Evolutionary conservation across 1,140 invertebrate species (phyloP).

Genomic region (Steinernema feltiae): DNA sequence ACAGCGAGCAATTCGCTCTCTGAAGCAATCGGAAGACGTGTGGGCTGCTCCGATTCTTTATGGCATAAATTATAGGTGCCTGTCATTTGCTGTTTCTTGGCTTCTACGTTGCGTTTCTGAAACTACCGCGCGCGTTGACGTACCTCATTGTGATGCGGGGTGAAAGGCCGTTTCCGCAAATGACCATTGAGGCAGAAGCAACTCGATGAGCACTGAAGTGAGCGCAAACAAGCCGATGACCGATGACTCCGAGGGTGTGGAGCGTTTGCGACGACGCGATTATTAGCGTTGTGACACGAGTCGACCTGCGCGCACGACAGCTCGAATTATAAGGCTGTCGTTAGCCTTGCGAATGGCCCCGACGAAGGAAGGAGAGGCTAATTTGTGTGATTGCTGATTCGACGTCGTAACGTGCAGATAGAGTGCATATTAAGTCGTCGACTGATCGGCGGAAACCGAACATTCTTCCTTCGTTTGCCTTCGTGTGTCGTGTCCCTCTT

Average conservation of each 20-base stretch:
- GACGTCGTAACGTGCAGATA: slow-evolving; percentile 2
- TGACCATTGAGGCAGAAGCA: not conserved
- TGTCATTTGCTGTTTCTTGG: too few species aligned
- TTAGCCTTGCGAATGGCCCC: not conserved
- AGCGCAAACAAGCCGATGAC: slow-evolving; percentile 5
- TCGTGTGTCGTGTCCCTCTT: not conserved
- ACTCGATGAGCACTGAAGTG: not conserved
- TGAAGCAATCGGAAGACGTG: not conserved
- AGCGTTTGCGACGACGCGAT: not conserved
- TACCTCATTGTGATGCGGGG: not conserved
- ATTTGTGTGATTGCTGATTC: not conserved
- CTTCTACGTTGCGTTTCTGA: not conserved
- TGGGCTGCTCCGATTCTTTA: not conserved
- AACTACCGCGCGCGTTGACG: not conserved
- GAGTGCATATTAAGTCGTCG: slow-evolving; percentile 9
- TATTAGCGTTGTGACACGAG: not conserved
- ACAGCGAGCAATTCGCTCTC: not conserved
- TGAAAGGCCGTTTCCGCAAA: not conserved
- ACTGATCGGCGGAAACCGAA: not conserved
- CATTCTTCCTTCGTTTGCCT: not conserved
- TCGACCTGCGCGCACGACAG: not conserved
- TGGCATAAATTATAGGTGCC: too few species aligned
- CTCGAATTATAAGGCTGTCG: not conserved
- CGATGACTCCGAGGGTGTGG: not conserved
- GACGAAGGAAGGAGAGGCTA: not conserved